Conservation (phyloP, 2,888 invertebrate species). For the Mayetiola destructor region DNA sequence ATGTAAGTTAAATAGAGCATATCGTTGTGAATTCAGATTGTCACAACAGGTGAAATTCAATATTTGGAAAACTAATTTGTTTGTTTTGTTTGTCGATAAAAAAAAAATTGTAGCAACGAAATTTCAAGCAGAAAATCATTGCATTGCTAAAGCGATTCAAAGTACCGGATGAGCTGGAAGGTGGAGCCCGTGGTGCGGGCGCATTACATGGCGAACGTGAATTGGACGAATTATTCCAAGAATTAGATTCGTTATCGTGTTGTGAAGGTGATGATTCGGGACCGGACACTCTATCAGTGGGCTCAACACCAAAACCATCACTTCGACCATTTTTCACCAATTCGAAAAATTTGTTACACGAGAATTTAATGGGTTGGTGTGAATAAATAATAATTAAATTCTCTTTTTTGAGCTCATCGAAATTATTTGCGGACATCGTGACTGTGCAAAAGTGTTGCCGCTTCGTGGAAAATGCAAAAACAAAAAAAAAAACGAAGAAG, state of each 20-base stretch:
- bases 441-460: not conserved
- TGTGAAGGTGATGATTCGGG: slow-evolving; percentile 78
- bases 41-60: too few relatives aligned
- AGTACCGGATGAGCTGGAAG: slow-evolving; percentile 40
- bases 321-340: slow-evolving; percentile 90
- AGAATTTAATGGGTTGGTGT: slow-evolving; percentile 26
- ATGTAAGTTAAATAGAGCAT: slow-evolving; percentile 29
- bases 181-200: slow-evolving; percentile 43
- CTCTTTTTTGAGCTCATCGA: not conserved
- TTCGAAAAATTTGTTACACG: slow-evolving; percentile 59
- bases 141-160: slow-evolving; percentile 36
- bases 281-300: slow-evolving; percentile 89
- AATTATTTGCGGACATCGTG: not conserved
- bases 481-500: too few relatives aligned
- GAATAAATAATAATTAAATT: not conserved
- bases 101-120: slow-evolving; percentile 56
- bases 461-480: not conserved
- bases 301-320: slow-evolving; percentile 93
- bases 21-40: too few relatives aligned
- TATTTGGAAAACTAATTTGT: too few relatives aligned
- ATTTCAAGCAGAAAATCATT: slow-evolving; percentile 93
- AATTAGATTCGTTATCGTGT: slow-evolving; percentile 83
- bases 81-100: not conserved
- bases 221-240: slow-evolving; percentile 89
- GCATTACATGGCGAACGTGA: slow-evolving; percentile 64